Conservation (phyloP, 1,140 invertebrate species). For the Arctopsyche grandis region DNA sequence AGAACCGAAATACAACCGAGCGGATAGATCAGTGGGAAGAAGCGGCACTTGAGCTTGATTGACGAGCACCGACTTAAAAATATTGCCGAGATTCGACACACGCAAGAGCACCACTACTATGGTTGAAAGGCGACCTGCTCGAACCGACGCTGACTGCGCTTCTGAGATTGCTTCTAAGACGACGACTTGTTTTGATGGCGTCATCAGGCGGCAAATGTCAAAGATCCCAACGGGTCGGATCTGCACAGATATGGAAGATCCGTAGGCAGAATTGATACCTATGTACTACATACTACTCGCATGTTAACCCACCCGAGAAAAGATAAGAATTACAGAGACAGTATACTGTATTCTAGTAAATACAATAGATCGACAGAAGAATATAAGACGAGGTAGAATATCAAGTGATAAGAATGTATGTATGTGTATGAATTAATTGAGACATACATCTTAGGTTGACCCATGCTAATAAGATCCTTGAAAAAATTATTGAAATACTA, state of each 20-base stretch:
- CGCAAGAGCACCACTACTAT: not conserved
- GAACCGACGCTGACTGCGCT: not conserved
- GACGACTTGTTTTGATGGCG: not conserved
- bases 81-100: not conserved
- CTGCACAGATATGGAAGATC: constrained; percentile 5
- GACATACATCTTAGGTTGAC: too few species aligned
- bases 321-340: too few species aligned
- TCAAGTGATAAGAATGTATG: too few species aligned
- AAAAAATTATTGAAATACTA: not conserved
- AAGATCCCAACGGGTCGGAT: constrained; percentile 10
- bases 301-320: too few species aligned
- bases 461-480: not conserved
- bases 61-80: constrained; percentile 34
- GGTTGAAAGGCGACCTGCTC: not conserved
- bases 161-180: not conserved
- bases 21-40: constrained; percentile 14
- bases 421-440: too few species aligned
- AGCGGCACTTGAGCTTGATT: constrained; percentile 49
- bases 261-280: not conserved
- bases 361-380: too few species aligned
- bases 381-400: too few species aligned
- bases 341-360: too few species aligned
- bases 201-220: constrained; percentile 10
- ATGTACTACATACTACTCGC: too few species aligned
- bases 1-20: constrained; percentile 14